Evolutionary conservation across 2,888 invertebrate species (phyloP), one percentile per base, ranked within the genome.

Genomic region (Leptinotarsa tumamoca): DNA sequence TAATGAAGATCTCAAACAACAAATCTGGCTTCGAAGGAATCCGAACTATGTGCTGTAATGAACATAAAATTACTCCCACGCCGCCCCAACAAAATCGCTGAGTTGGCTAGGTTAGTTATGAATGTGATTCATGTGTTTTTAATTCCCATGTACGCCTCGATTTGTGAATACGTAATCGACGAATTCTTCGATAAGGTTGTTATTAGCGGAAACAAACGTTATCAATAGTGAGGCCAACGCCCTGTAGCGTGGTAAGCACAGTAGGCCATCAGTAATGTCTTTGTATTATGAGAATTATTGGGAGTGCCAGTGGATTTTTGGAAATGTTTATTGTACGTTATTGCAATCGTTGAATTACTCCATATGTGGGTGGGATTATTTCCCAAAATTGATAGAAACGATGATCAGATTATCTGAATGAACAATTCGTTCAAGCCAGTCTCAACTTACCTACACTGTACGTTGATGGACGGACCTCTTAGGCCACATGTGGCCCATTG

Each of bases 71-170:
- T 21, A 23, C 58, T 58, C 58, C 58, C 23, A 58, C 58, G 58
- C 58, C 21, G 43, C 43, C 10, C 23, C 21, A 14, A 58, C 58
- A 10, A 58, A 58, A 58, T 10, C 15, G 23, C 14, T 15, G 23
- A 58, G 58, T 58, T 4, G 23, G 58, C 58, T 58, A 58, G 58
- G 58, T 58, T 58, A 58, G 58, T 58, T 23, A 58, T 58, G 58
- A 23, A 58, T 58, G 21, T 58, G 58, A 58, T 58, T 58, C 58
- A 58, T 58, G 58, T 58, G 58, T 58, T 58, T 21, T 58, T 21
- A 21, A 58, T 58, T 58, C 23, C 15, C 23, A 58, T 58, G 58
- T 58, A 58, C 14, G 23, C 58, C n/a, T 18, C 13, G 54, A 54
- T 54, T 54, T 18, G 18, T 18, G 4, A 54, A 18, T 4, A 54